phyloP scores from a whole-genome alignment of 2,113 vertebrate genomes.

The Perccottus glenii region DNA sequence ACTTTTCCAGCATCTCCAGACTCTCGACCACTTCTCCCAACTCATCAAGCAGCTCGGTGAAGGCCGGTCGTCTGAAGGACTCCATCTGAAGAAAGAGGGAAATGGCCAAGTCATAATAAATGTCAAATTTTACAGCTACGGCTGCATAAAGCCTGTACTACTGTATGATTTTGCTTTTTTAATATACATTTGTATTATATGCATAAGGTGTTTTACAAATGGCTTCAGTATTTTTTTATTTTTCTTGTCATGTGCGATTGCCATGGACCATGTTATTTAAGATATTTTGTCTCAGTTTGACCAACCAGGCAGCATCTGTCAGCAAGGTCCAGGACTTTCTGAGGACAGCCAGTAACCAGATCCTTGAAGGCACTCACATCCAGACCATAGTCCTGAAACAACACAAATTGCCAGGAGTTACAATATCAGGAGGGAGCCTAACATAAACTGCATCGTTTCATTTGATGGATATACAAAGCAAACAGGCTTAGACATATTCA shows the following conservation, averaged over 20 bases:
- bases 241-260: not conserved
- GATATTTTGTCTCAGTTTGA: not conserved
- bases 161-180: too few species aligned
- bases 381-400: slow-evolving; percentile 84
- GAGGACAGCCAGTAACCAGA: slow-evolving; percentile 82
- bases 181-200: too few species aligned
- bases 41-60: slow-evolving; percentile 84
- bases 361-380: slow-evolving; percentile 80
- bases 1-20: slow-evolving; percentile 71
- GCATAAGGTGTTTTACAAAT: too few species aligned
- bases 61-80: slow-evolving; percentile 84
- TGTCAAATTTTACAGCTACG: too few species aligned
- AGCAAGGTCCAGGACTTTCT: slow-evolving; percentile 79
- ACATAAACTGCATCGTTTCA: too few species aligned
- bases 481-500: too few species aligned
- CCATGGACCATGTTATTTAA: not conserved
- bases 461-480: too few species aligned
- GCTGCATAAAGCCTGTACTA: too few species aligned
- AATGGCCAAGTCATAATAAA: not conserved
- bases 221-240: too few species aligned
- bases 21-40: slow-evolving; percentile 80
- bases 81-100: slow-evolving; percentile 74
- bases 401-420: not conserved
- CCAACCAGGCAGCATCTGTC: slow-evolving; percentile 84
- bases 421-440: too few species aligned